Percentiles rank a stretch among this genome's conserved stretches.
Conservation (phyloP, 2,888 invertebrate species). For the Neoaliturus tenellus region DNA sequence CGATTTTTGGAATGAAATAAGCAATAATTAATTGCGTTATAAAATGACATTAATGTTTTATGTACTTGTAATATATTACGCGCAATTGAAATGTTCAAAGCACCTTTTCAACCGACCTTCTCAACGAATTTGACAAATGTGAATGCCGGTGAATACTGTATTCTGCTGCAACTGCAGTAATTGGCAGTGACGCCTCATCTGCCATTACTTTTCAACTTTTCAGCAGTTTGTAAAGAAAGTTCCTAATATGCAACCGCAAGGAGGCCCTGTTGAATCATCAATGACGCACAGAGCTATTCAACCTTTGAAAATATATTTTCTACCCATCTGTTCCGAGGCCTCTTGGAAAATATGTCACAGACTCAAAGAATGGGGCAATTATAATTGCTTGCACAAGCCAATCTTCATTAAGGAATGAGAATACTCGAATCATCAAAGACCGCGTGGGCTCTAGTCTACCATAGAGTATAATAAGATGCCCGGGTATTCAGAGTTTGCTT, state of each 20-base stretch:
- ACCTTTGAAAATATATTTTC: constrained; percentile 7
- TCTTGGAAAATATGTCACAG: not conserved
- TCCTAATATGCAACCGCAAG: not conserved
- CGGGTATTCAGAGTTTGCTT: constrained; percentile 17
- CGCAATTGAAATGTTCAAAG: too few species aligned
- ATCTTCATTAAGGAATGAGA: not conserved
- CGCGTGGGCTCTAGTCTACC: not conserved
- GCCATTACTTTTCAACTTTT: not conserved
- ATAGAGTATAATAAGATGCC: constrained; percentile 33
- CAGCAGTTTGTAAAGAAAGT: not conserved
- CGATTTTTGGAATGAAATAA: too few species aligned
- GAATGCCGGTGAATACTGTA: too few species aligned
- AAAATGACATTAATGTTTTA: too few species aligned
- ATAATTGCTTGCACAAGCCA: not conserved
- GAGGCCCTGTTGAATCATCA: not conserved
- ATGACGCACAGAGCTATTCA: constrained; percentile 26
- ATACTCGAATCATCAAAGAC: constrained; percentile 10
- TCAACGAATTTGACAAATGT: too few species aligned
- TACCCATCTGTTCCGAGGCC: not conserved
- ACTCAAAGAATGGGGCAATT: not conserved
- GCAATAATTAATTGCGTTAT: too few species aligned
- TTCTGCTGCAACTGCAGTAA: not conserved
- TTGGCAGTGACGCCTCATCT: not conserved
- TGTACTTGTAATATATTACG: too few species aligned
- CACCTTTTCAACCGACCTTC: too few species aligned